Base-by-base conservation (phyloP, 2,797 vertebrate genomes). In the Dendrocincla fuliginosa region DNA sequence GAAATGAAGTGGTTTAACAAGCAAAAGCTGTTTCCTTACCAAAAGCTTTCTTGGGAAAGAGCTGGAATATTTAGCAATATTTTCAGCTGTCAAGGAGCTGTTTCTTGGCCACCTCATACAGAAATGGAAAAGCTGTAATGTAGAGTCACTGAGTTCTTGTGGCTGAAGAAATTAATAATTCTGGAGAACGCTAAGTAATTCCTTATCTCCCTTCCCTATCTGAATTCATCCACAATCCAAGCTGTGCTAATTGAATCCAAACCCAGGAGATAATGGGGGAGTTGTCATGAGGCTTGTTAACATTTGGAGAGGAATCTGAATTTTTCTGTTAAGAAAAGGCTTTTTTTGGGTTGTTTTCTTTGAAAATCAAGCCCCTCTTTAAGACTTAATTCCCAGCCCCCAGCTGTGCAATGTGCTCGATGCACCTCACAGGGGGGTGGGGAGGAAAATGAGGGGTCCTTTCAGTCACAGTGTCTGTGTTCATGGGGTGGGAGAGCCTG, bases 21-120 rank as follows among this genome's bases (percentile, higher is more conserved):
- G 52, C 39, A 46, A 64, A 94, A 90, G 79, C 71, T 87, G 90
- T 60, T 84, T 75, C 55, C 53, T 88, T 56, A 47, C 39, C 63
- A 18, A 32, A 50, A 63, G 57, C 84, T 87, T 89, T 78, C 59
- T 59, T 23, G 50, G 89, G 84, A 79, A 57, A 27, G 81, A 63
- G 1, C 77, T 37, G 80, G 89, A 56, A 46, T 91, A 41, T 90
- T 91, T 60, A 71, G 37, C 77, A 78, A 8, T 63, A 32, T 82
- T 94, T 93, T 91, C 74, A 68, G 2, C 84, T 73, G 89, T 84
- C 92, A 52, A 11, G 70, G 89, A 84, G 77, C 74, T 56, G 7
- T 87, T 64, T 46, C 80, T 39, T 76, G 89, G 89, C 81, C 78
- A 10, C 61, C 2, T 13, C 23, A 14, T 4, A 20, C 49, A 19